Conservation (phyloP, 2,113 vertebrate genomes). For the Pavo muticus region DNA sequence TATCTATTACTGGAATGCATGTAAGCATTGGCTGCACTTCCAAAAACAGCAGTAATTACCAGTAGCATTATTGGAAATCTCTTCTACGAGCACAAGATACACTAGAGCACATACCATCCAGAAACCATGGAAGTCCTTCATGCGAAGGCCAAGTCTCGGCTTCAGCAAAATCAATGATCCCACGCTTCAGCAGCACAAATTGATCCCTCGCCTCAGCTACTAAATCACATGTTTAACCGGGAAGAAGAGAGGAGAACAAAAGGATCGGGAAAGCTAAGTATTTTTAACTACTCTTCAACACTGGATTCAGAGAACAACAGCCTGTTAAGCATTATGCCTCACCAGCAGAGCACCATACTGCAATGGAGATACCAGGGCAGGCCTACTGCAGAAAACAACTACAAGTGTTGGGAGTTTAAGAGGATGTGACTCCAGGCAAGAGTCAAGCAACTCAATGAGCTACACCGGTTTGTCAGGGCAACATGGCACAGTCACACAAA, state of each 20-base stretch:
- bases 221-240: not conserved
- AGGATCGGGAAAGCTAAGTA: not conserved
- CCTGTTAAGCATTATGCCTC: not conserved
- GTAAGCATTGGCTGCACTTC: not conserved
- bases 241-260: not conserved
- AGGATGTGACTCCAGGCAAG: accelerated
- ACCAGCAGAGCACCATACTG: not conserved
- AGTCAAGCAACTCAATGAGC: not conserved
- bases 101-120: not conserved
- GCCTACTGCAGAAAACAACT: accelerated
- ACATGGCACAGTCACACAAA: not conserved
- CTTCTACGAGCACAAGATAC: not conserved
- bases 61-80: not conserved
- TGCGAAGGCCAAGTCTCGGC: not conserved
- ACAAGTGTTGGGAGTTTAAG: accelerated
- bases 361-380: not conserved
- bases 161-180: not conserved
- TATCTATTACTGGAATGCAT: not conserved
- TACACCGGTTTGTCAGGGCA: not conserved
- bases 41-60: not conserved
- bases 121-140: not conserved
- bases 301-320: not conserved
- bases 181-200: not conserved
- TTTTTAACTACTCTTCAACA: not conserved
- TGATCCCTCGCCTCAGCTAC: not conserved